Conservation (phyloP, 2,113 vertebrate genomes). For the Haemorhous mexicanus region DNA sequence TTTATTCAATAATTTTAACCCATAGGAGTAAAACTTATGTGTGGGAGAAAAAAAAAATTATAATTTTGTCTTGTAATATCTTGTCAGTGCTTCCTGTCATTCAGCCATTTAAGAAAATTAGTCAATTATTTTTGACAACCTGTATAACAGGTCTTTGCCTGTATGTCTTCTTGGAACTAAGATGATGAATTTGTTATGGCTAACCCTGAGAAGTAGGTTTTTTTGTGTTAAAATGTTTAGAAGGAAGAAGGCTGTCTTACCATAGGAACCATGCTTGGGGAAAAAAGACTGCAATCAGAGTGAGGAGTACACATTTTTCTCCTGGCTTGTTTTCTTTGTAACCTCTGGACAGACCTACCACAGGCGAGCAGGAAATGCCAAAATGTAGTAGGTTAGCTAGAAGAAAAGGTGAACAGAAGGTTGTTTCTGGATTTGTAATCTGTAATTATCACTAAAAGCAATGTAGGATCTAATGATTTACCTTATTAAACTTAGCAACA, state of each 20-base stretch:
- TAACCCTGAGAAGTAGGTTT: neutral
- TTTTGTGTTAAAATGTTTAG: neutral
- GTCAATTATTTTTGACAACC: neutral
- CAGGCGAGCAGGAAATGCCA: neutral
- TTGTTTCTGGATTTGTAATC: neutral
- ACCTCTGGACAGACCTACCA: neutral
- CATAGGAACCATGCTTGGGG: neutral
- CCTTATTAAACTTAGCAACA: neutral
- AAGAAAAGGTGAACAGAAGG: neutral
- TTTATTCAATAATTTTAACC: neutral
- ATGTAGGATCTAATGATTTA: neutral
- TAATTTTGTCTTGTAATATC: neutral
- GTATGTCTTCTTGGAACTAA: neutral
- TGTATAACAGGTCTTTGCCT: neutral
- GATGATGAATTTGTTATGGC: neutral
- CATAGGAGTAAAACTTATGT: neutral
- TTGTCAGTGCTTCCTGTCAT: neutral
- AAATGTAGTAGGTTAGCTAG: neutral
- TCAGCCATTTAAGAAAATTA: neutral
- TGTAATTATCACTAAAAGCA: neutral
- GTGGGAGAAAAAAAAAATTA: neutral
- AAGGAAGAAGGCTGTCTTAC: neutral
- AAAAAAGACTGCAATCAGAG: neutral
- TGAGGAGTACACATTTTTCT: neutral
- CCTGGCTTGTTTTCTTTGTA: neutral